Evolutionary conservation across 2,888 invertebrate species (phyloP).

Genomic region (Drosophila eohydei): DNA sequence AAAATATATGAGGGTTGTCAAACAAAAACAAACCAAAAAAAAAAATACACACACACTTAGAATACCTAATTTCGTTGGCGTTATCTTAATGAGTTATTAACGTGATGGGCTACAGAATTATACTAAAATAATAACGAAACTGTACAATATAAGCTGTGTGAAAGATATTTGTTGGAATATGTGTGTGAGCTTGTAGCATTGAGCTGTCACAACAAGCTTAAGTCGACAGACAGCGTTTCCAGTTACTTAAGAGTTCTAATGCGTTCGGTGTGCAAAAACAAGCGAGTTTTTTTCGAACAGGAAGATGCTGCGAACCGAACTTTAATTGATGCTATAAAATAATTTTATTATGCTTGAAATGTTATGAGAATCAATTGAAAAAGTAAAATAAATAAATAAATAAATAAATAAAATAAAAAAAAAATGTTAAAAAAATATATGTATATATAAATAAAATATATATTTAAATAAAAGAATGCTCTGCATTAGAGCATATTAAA

Average conservation of each 20-base stretch:
- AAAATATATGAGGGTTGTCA: conserved; percentile 21
- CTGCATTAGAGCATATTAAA: not conserved
- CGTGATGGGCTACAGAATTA: conserved; percentile 33
- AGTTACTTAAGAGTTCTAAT: conserved; percentile 11
- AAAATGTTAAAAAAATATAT: not conserved
- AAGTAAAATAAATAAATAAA: not conserved
- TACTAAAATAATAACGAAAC: conserved; percentile 22
- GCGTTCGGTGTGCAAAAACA: not conserved
- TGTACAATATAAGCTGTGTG: conserved; percentile 30
- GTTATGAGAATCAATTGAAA: not conserved
- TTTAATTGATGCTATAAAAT: conserved; percentile 6
- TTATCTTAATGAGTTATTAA: conserved; percentile 47
- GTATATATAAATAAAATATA: not conserved
- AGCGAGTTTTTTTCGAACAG: conserved; percentile 35
- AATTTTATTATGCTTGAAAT: not conserved
- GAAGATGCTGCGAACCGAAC: conserved; percentile 15
- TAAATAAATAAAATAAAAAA: not conserved
- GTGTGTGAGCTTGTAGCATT: conserved; percentile 10
- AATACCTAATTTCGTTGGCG: conserved; percentile 36
- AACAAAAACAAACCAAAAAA: not conserved
- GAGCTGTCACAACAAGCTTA: conserved; percentile 26
- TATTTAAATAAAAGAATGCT: too few species aligned
- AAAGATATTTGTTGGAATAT: conserved; percentile 9
- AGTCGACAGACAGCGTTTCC: conserved; percentile 30
- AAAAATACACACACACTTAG: not conserved